Evolutionary conservation across 2,888 invertebrate genomes (phyloP).

Genomic region (Dasypogon diadema): DNA sequence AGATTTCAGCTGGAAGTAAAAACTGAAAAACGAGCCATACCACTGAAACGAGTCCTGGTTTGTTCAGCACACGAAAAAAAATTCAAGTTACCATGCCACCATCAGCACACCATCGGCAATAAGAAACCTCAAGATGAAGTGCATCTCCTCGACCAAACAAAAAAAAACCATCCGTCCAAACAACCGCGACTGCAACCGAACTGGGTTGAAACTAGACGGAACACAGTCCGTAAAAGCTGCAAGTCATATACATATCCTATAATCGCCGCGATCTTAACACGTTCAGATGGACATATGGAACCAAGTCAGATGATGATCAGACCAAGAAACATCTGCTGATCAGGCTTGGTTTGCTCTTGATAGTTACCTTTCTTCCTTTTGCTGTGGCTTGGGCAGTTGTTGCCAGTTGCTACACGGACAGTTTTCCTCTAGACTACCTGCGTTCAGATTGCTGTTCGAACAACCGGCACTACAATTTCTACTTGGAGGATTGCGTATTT

Average conservation of each 20-base stretch:
- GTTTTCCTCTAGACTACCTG: neutral
- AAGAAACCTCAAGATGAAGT: slow-evolving; percentile 4
- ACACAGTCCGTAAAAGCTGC: neutral
- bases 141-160: neutral
- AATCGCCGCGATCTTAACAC: slow-evolving; percentile 29
- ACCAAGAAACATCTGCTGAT: slow-evolving; percentile 10
- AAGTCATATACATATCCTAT: slow-evolving; percentile 27
- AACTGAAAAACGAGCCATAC: slow-evolving; percentile 4
- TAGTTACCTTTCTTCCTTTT: neutral
- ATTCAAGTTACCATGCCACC: neutral
- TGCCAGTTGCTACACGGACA: neutral
- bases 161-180: neutral
- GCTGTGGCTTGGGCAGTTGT: slow-evolving; percentile 16
- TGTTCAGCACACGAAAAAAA: slow-evolving; percentile 2
- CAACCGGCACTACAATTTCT: neutral
- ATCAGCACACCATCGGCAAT: neutral
- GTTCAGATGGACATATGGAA: neutral
- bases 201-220: slow-evolving; percentile 3
- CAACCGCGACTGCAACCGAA: slow-evolving; percentile 25
- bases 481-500: neutral
- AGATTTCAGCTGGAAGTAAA: slow-evolving; percentile 3
- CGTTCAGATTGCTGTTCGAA: neutral
- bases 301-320: neutral
- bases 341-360: neutral
- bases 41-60: slow-evolving; percentile 8